Evolutionary conservation across 2,888 invertebrate species (phyloP).

Genomic region (Drymonia ruficornis): DNA sequence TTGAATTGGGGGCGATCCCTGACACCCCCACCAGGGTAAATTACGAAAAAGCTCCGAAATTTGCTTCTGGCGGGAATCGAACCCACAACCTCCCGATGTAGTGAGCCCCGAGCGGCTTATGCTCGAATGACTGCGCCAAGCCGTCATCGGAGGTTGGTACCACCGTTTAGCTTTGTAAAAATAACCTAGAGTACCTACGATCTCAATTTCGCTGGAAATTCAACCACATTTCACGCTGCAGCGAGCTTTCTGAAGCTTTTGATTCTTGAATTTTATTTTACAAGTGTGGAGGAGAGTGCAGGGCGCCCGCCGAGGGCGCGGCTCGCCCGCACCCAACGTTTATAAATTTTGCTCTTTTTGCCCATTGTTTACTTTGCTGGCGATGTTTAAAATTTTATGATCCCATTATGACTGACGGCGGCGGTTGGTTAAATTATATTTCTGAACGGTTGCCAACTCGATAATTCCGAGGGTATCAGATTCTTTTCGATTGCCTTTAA

Average conservation of each 20-base stretch:
- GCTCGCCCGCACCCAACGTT: constrained; percentile 56
- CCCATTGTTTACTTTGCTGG: constrained; percentile 81
- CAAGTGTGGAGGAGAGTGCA: constrained; percentile 46
- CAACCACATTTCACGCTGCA: neutral
- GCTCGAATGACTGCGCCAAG: no score
- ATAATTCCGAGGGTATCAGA: constrained; percentile 61
- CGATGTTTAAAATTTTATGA: constrained; percentile 78
- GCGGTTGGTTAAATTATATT: constrained; percentile 65
- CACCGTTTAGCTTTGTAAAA: no score
- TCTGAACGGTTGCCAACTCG: constrained; percentile 77
- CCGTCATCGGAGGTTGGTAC: no score
- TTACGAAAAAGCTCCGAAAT: no score
- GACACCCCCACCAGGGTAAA: no score
- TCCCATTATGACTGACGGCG: constrained; percentile 72
- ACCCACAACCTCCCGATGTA: no score
- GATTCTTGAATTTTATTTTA: constrained; percentile 43
- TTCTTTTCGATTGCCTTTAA: constrained; percentile 62
- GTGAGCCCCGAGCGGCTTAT: no score
- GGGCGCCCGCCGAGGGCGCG: constrained; percentile 12
- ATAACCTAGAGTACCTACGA: no score
- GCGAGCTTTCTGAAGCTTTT: neutral
- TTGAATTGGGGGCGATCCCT: no score
- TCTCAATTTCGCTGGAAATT: neutral
- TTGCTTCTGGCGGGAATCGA: no score
- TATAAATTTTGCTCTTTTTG: constrained; percentile 71